Evolutionary conservation across 2,888 invertebrate species (phyloP).

Genomic region (Philereme transversata): DNA sequence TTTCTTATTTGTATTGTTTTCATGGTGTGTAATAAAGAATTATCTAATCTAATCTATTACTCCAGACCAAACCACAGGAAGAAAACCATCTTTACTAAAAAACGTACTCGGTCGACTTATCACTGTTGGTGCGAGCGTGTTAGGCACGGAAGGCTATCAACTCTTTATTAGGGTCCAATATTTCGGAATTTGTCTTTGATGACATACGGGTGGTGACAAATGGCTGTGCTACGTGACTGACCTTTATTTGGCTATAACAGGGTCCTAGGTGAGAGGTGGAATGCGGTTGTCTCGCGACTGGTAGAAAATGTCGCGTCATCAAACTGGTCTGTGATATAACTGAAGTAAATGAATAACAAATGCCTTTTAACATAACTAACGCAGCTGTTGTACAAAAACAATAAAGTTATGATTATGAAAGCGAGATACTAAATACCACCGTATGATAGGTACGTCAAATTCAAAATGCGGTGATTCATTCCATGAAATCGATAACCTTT

Average conservation of each 20-base stretch:
- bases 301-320: background rate
- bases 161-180: conserved; percentile 32
- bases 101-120: conserved; percentile 30
- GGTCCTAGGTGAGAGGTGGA: background rate
- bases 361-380: no score
- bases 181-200: conserved; percentile 26
- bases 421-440: background rate
- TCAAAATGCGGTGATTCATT: no score
- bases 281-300: background rate
- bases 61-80: background rate
- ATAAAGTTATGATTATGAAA: background rate
- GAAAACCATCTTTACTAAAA: background rate
- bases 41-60: no score
- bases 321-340: no score
- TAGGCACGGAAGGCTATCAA: conserved; percentile 15
- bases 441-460: background rate
- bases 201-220: conserved; percentile 23
- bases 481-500: no score
- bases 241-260: background rate
- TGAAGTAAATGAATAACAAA: no score
- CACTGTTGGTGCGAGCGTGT: conserved; percentile 18
- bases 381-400: no score
- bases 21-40: no score
- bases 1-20: no score
- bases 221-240: conserved; percentile 19